These are phyloP conservation scores for Drosophila cognata DNA, from an alignment of 2,888 invertebrate genomes.

Conservation along the genomic window DNA sequence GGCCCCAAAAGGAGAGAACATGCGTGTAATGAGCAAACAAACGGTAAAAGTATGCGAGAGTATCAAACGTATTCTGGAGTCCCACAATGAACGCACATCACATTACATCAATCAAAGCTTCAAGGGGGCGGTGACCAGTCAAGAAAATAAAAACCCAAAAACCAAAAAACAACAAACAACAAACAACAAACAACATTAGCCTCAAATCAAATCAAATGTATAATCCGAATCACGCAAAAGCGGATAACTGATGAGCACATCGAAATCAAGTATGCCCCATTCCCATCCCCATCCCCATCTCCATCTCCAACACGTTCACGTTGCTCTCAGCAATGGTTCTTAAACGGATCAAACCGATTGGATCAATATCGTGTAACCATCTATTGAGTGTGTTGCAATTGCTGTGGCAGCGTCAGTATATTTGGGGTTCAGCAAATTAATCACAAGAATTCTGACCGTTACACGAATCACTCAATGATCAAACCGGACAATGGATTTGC, in stretches of 20 bases:
- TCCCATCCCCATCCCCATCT: not conserved
- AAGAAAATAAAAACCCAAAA: slow-evolving; percentile 24
- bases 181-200: slow-evolving; percentile 28
- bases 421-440: slow-evolving; percentile 1
- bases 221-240: slow-evolving; percentile 12
- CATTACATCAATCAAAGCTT: slow-evolving; percentile 58
- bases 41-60: slow-evolving; percentile 65
- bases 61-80: slow-evolving; percentile 32
- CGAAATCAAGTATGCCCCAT: not conserved
- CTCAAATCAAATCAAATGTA: slow-evolving; percentile 11
- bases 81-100: slow-evolving; percentile 5
- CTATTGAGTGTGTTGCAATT: slow-evolving; percentile 2
- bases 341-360: slow-evolving; percentile 1
- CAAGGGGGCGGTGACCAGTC: slow-evolving; percentile 42
- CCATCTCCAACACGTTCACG: not conserved
- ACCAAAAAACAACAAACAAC: slow-evolving; percentile 1
- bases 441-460: not conserved
- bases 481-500: not conserved
- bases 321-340: slow-evolving; percentile 1
- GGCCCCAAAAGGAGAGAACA: slow-evolving; percentile 24
- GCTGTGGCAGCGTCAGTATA: not conserved
- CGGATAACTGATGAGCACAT: slow-evolving; percentile 4
- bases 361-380: not conserved
- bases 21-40: slow-evolving; percentile 65
- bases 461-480: not conserved